These are phyloP conservation scores for Neolamprologus modestus DNA, from an alignment of 2,113 vertebrate genomes.

Conservation along the genomic window DNA sequence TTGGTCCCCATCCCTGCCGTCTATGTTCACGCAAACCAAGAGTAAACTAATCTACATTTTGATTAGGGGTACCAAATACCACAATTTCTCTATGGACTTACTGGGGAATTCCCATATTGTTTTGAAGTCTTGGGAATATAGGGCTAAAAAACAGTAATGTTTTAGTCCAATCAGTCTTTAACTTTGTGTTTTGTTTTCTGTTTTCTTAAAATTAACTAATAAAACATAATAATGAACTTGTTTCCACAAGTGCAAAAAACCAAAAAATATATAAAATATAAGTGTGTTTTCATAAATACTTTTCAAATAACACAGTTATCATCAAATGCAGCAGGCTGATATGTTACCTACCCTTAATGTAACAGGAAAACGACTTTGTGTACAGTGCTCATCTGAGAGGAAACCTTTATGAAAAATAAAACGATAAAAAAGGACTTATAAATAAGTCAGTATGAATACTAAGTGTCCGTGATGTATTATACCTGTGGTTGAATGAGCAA, in stretches of 20 bases:
- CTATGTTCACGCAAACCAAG: not conserved
- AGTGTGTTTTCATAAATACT: not conserved
- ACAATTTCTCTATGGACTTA: not conserved
- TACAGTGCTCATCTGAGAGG: not conserved
- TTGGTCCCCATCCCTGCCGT: not conserved
- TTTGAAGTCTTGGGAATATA: not conserved
- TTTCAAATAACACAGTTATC: not conserved
- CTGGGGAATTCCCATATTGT: not conserved
- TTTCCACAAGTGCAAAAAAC: not conserved
- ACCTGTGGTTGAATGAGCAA: not conserved
- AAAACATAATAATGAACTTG: not conserved
- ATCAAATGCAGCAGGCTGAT: not conserved
- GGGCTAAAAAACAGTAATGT: not conserved
- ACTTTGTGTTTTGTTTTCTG: not conserved
- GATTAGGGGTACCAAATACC: not conserved
- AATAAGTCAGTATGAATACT: not conserved
- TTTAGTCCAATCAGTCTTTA: not conserved
- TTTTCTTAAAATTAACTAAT: not conserved
- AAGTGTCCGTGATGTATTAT: not conserved
- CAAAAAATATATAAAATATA: not conserved
- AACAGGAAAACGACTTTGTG: not conserved
- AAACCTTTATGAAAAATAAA: not conserved
- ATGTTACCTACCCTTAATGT: not conserved
- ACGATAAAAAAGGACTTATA: not conserved
- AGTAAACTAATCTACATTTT: not conserved